phyloP scores from a whole-genome alignment of 2,888 invertebrate genomes.

The Sarcophaga caerulescens region DNA sequence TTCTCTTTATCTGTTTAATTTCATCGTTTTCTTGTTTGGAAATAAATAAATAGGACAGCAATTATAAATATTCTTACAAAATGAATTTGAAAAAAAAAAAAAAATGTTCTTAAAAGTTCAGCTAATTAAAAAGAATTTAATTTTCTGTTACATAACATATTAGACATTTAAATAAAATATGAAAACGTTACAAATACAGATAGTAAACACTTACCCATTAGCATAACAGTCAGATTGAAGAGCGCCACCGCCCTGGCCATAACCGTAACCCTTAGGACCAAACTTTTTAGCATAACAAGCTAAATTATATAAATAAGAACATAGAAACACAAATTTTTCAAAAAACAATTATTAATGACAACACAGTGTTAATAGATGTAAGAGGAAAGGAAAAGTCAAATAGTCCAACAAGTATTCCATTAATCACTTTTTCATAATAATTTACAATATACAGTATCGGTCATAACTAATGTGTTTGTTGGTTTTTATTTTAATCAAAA shows the following conservation, averaged over 20 bases:
- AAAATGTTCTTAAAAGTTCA: not conserved
- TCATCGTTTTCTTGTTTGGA: not conserved
- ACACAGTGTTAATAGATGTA: conserved; percentile 5
- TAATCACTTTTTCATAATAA: too few relatives aligned
- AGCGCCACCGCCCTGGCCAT: conserved; percentile 97
- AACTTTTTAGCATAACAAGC: conserved; percentile 98
- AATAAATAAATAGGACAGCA: not conserved
- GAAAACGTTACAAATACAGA: not conserved
- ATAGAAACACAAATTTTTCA: conserved; percentile 23
- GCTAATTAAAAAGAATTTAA: not conserved
- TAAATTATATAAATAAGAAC: conserved; percentile 74
- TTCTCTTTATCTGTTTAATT: not conserved
- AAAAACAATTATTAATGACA: not conserved
- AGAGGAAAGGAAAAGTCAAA: too few relatives aligned
- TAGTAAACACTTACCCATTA: conserved; percentile 82
- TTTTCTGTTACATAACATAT: not conserved
- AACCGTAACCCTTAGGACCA: conserved; percentile 98
- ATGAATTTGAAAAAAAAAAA: too few relatives aligned
- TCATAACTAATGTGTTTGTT: too few relatives aligned
- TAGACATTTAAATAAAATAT: not conserved
- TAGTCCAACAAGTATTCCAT: too few relatives aligned
- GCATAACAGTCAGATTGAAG: conserved; percentile 93
- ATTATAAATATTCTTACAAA: not conserved
- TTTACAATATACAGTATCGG: too few relatives aligned
- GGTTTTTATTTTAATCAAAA: too few relatives aligned